These are phyloP conservation scores for Paramormyrops hopkinsi DNA, from an alignment of 2,797 vertebrate genomes.

Conservation along the genomic window DNA sequence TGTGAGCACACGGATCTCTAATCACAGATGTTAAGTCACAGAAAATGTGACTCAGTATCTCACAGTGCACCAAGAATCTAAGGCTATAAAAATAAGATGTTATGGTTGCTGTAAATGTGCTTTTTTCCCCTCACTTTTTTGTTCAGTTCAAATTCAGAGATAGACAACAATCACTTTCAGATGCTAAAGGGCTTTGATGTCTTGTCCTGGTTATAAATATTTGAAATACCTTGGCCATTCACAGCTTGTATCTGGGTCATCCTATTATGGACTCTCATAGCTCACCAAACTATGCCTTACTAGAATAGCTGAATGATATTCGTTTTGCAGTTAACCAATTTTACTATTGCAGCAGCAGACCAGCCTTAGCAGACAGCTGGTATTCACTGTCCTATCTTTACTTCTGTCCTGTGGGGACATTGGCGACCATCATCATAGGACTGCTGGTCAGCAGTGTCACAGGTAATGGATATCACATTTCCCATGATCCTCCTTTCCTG, in stretches of 20 bases:
- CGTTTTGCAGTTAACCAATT: neutral
- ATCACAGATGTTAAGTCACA: neutral
- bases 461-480: conserved; percentile 49
- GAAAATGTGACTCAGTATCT: neutral
- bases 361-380: conserved; percentile 62
- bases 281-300: neutral
- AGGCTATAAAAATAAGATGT: neutral
- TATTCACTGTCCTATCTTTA: conserved; percentile 73
- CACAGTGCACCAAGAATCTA: neutral
- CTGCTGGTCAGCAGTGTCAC: conserved; percentile 57
- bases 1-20: neutral
- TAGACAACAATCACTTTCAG: neutral
- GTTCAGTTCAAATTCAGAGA: neutral
- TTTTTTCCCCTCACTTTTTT: neutral
- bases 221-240: neutral
- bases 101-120: neutral
- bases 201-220: neutral
- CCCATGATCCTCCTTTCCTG: neutral
- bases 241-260: neutral
- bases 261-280: neutral
- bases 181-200: neutral
- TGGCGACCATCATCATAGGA: conserved; percentile 54
- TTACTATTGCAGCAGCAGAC: conserved; percentile 47
- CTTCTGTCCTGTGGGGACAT: conserved; percentile 53
- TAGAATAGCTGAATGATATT: neutral